A percentile compares a stretch with the other conserved stretches of the same genome.
phyloP scores from a whole-genome alignment of 2,888 invertebrate species.

The Criorhina ranunculi region DNA sequence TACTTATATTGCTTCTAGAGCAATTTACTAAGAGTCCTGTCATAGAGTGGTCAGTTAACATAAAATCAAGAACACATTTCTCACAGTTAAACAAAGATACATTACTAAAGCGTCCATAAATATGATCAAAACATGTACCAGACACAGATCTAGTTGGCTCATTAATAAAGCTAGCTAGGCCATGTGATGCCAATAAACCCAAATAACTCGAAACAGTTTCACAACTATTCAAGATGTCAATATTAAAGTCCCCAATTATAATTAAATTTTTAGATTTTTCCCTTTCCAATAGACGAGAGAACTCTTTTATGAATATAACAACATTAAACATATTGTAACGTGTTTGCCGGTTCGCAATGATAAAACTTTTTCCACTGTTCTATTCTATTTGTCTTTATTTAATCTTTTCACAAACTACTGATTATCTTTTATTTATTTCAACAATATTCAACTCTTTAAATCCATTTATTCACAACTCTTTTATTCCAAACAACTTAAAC shows the following conservation, averaged over 20 bases:
- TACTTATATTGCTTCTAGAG: background rate
- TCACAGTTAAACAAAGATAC: background rate
- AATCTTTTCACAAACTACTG: too few species aligned
- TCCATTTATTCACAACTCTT: too few species aligned
- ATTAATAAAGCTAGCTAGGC: background rate
- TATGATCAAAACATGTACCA: slow-evolving; percentile 29
- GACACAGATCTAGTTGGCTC: background rate
- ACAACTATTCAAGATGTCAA: slow-evolving; percentile 10
- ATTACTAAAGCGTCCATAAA: slow-evolving; percentile 20
- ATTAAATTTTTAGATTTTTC: slow-evolving; percentile 18
- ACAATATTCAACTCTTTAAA: too few species aligned
- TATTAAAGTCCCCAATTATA: slow-evolving; percentile 8
- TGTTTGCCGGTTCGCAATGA: too few species aligned
- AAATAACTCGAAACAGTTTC: background rate
- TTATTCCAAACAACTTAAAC: too few species aligned
- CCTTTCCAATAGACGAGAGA: slow-evolving; percentile 5
- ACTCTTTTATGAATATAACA: background rate
- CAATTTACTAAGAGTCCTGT: slow-evolving; percentile 5
- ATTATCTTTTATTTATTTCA: too few species aligned
- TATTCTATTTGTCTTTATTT: too few species aligned
- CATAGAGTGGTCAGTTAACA: slow-evolving; percentile 11
- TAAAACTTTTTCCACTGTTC: too few species aligned
- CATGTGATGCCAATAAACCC: slow-evolving; percentile 14
- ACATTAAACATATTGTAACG: slow-evolving; percentile 29
- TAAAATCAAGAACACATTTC: slow-evolving; percentile 23